Evolutionary conservation across 2,888 invertebrate species (phyloP).

Genomic region (Stenolophus ochropezus): DNA sequence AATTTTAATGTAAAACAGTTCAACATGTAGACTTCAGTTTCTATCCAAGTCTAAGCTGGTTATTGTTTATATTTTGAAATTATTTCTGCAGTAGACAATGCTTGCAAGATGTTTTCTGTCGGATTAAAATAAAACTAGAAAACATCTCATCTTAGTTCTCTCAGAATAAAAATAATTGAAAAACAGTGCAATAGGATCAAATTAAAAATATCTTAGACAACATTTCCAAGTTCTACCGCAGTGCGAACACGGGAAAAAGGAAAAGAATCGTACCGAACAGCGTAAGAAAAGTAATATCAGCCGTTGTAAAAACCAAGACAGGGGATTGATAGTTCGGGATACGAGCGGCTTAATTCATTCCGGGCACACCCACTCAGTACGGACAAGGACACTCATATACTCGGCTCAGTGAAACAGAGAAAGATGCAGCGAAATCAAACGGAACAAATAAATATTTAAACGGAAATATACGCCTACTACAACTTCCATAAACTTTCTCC

Average conservation of each 20-base stretch:
- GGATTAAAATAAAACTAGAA: background rate
- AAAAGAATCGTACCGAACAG: background rate
- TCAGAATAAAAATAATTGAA: background rate
- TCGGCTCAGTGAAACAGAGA: background rate
- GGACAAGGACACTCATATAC: background rate
- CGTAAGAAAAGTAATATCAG: conserved; percentile 18
- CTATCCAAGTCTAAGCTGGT: too few relatives aligned
- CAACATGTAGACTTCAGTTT: too few relatives aligned
- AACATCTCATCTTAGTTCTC: background rate
- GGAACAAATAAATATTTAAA: conserved; percentile 33
- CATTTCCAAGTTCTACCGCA: background rate
- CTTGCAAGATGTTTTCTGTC: background rate
- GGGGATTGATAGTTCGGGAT: background rate
- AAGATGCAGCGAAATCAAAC: conserved; percentile 7
- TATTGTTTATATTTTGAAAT: too few relatives aligned
- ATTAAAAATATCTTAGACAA: conserved; percentile 24
- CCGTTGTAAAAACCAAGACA: conserved; percentile 12
- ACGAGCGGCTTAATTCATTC: conserved; percentile 41
- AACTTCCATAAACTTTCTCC: background rate
- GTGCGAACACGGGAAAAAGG: background rate
- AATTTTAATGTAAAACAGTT: too few relatives aligned
- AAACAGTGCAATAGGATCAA: conserved; percentile 16
- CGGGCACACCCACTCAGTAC: background rate
- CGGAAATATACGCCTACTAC: conserved; percentile 29
- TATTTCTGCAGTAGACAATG: too few relatives aligned